Percentiles rank a stretch among this genome's conserved stretches.
These are phyloP conservation scores for Bombylius discolor DNA, from an alignment of 2,888 invertebrate genomes.

Conservation along the genomic window DNA sequence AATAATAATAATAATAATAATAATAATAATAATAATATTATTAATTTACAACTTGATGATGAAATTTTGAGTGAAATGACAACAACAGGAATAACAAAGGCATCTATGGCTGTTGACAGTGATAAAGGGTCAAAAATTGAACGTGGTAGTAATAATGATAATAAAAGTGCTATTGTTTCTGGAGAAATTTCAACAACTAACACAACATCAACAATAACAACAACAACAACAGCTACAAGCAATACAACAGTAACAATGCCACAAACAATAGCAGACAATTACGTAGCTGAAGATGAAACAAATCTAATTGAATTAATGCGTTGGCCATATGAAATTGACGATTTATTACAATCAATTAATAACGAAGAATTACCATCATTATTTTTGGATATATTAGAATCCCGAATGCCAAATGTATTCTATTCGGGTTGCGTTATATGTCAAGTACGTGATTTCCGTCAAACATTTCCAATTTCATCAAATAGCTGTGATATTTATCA, in stretches of 20 bases:
- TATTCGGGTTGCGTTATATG: conserved; percentile 87
- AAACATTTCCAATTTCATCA: conserved; percentile 60
- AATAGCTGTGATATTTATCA: conserved; percentile 68
- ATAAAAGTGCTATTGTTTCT: too few relatives aligned
- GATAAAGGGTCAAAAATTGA: too few relatives aligned
- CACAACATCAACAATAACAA: neutral
- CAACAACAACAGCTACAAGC: neutral
- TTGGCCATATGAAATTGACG: conserved; percentile 84
- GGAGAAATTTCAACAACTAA: neutral
- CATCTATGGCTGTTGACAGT: too few relatives aligned
- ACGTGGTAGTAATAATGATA: too few relatives aligned
- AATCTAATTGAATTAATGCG: conserved; percentile 61
- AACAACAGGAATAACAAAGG: neutral
- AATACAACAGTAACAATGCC: neutral
- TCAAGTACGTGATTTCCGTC: conserved; percentile 79
- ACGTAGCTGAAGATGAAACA: conserved; percentile 38
- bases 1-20: conserved; percentile 11
- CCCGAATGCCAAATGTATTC: conserved; percentile 71
- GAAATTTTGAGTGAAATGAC: neutral
- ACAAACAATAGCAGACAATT: neutral
- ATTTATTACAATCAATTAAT: conserved; percentile 75
- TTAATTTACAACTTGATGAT: conserved; percentile 3
- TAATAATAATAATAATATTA: conserved; percentile 7
- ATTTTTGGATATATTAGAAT: conserved; percentile 69
- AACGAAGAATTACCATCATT: conserved; percentile 82